Base-by-base conservation (phyloP, 1,140 invertebrate genomes). In the Acromyrmex echinatior region DNA sequence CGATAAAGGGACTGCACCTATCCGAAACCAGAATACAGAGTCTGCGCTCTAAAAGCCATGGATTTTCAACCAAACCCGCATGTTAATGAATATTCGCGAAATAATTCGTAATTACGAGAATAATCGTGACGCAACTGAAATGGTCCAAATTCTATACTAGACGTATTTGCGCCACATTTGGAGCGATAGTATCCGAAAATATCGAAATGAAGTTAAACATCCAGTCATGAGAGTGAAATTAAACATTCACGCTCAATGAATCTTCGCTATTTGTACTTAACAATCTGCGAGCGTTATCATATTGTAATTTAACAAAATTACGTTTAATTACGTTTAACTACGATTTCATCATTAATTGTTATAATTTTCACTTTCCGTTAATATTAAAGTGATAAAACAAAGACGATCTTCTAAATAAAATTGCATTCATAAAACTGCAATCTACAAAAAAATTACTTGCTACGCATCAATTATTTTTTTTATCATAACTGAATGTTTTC, bases 1-100 rank as follows among this genome's bases (percentile, higher is more conserved):
- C 77, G 85, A 70, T 81, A 86, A 86, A 80, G 66, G 56, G 65
- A 71, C 65, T 60, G 53, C 85, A 70, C 31, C 56, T 81, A 56
- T 39, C 45, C 66, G 63, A 71, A 71, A 71, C 39, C 66, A 28
- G 58, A 78, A 51, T 62, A 35, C 25, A 49, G 21, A 56, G 49
- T 58, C 31, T 49, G 63, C 16, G 16, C 35, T 53, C 18, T 3
- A 58, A 76, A 84, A 87, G 45, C 86, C 18, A 45, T 35, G 70
- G 70, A 73, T 87, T 87, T 86, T 87, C 79, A 21, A 28, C 66
- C 80, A 65, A 39, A 62, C 21, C 35, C 9, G 10, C 45, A 63
- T 14, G 60, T 73, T 87, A 87, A 87, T 85, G 86, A 87, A 87
- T 76, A 85, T 85, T 62, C 56, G 49, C 10, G 74, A 88, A 79